Base-by-base conservation (phyloP, 1,140 invertebrate genomes). In the Drosophila gunungcola region DNA sequence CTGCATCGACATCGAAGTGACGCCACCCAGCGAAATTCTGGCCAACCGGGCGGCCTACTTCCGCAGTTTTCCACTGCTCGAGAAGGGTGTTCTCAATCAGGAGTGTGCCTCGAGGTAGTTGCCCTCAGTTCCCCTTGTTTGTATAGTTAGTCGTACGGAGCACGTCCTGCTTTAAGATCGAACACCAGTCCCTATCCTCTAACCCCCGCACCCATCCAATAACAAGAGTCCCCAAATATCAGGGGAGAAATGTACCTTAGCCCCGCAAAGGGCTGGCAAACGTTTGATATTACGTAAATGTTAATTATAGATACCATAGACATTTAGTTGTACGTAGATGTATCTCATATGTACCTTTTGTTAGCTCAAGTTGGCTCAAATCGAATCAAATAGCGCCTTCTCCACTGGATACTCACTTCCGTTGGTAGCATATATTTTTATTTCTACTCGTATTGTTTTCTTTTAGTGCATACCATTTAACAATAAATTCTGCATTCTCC, bases 51-150 rank as follows among this genome's bases (percentile, higher is more conserved):
- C 95, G 41, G 95, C 95, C 6, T 96, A 96, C 92, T 95, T 95
- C 91, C 94, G 94, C 92, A 94, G 96, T 78, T 98, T 98, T 93
- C 97, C 97, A 13, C 90, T 96, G 4, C 93, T 98, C 29, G 96
- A 97, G 90, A 94, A 93, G 67, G 94, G 95, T 41, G 94, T 96
- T 42, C 94, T 98, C 43, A 97, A 96, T 80, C 96, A 96, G 92
- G 96, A 97, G 82, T 96, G 96, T 34, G 93, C 94, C 55, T 93
- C 94, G 89, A 94, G 94, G 95, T 94, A 93, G 92, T 72, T 64
- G 62, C 61, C 25, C 39, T 72, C 32, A 34, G 60, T 43, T 52
- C 4, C 16, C n/a, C 39, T 42, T 21, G 16, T 16, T 6, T 56
- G 43, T 60, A 13, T 39, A 58, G 48, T 36, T 56, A 34, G 16